Percentiles rank a stretch among this genome's conserved stretches.
phyloP scores from a whole-genome alignment of 2,888 invertebrate genomes.

The Melanotus villosus region DNA sequence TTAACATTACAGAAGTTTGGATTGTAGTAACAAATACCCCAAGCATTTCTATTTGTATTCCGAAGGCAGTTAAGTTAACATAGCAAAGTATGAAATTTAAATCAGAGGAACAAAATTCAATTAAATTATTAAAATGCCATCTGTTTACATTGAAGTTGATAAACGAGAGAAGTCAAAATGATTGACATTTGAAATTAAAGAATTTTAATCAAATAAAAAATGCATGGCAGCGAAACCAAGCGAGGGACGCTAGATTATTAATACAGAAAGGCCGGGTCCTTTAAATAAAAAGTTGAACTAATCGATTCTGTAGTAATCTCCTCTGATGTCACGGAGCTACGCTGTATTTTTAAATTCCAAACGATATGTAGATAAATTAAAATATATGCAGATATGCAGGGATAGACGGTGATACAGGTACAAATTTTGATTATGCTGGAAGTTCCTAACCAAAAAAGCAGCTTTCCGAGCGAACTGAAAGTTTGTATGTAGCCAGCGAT shows the following conservation, averaged over 20 bases:
- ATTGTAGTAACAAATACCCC: neutral
- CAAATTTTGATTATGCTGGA: neutral
- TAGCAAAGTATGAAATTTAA: constrained; percentile 32
- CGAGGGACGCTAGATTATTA: constrained; percentile 53
- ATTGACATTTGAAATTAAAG: constrained; percentile 63
- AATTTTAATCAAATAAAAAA: constrained; percentile 62
- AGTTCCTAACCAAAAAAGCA: constrained; percentile 5
- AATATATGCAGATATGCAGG: neutral
- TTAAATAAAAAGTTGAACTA: constrained; percentile 29
- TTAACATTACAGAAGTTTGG: too few species aligned
- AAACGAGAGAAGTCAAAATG: constrained; percentile 54
- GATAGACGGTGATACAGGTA: neutral
- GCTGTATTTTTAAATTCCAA: neutral
- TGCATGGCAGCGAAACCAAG: constrained; percentile 58
- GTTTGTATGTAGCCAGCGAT: constrained; percentile 30
- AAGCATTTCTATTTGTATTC: constrained; percentile 14
- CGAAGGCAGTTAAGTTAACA: neutral
- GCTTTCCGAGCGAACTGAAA: constrained; percentile 29
- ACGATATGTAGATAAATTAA: neutral
- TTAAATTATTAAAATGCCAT: constrained; percentile 45
- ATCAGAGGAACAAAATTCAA: constrained; percentile 38
- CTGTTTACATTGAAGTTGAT: constrained; percentile 51
- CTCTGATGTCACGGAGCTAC: neutral
- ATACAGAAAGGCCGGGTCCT: constrained; percentile 30
- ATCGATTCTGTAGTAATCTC: constrained; percentile 28